Base-by-base conservation (phyloP, 2,113 vertebrate genomes). In the Rhodinocichla rosea region DNA sequence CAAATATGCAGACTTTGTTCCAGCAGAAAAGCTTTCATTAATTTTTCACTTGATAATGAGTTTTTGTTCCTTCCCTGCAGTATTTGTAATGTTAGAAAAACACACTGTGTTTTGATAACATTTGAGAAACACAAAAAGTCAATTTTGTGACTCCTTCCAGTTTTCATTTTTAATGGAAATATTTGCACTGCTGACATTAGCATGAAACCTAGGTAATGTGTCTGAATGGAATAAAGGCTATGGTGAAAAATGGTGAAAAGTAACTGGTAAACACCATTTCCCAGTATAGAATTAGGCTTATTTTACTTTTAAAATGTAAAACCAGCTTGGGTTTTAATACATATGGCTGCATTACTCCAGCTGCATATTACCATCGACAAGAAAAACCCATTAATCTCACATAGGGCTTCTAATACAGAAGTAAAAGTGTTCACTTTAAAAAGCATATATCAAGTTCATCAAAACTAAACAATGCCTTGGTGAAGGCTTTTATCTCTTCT, bases 351-450 rank as follows among this genome's bases (percentile, higher is more conserved):
- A 26, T 59, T 35, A 56, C 22, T 78, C 33, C 39, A 40, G 7
- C 2, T 40, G 13, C 15, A 32, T 7, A 2, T 10, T 2, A 76
- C 30, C 28, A 65, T 32, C 42, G 39, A 50, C 8, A 35, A 15
- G 24, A 6, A 70, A 85, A 70, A 55, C 0, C 0, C 14, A 85
- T 6, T 16, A 4, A 37, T 33, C 30, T 63, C 56, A 24, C 8
- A 20, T 0, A 30, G 1, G 12, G 14, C 7, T 89, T 59, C n/a
- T 28, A 64, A 45, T 2, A 39, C 0, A 68, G 13, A 32, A 69
- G 22, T 15, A 19, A 3, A 57, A 62, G 14, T 1, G 8, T 10
- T 91, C 44, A 4, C 6, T 70, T 75, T 7, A 35, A 7, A 6
- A 78, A 73, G 16, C 0, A 0, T 6, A 1, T 35, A 28, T 50